Evolutionary conservation across 2,888 invertebrate genomes (phyloP), one percentile per base, ranked within the genome.

Genomic region (Nomada lathburiana): DNA sequence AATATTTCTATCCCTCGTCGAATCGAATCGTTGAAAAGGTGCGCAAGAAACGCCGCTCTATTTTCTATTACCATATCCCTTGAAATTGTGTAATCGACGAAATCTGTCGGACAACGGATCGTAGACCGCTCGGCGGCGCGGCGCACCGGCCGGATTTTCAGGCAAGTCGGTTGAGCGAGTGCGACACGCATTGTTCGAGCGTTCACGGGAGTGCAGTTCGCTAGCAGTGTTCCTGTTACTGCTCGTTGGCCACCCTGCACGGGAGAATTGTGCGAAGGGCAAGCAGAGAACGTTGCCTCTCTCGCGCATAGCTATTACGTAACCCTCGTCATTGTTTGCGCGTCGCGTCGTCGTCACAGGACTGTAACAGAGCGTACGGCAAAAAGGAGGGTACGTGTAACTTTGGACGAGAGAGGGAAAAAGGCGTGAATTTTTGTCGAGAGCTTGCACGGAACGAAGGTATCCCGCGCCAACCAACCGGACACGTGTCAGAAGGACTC

Each of bases 161-260:
- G 88, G 85, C 89, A 86, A 85, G 83, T 89, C 89, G 83, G 88
- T 89, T 1, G 60, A 71, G 36, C 36, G 36, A 36, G 91, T 90
- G 88, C 90, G 91, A 91, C 90, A 89, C 89, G 89, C 89, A 91
- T 92, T 92, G 90, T 90, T 90, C 84, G 86, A 82, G 83, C 67
- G 86, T 88, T 88, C 89, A 87, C 89, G 89, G 84, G 86, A 86
- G 82, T 78, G 80, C 87, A 72, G 82, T 69, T 76, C 86, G 77
- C 78, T 72, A 47, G 71, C 83, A 59, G 69, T 71, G 80, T 79
- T 80, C 88, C 83, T 86, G 86, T 85, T 87, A 77, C 86, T 84
- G 85, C 82, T 86, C 87, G 79, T 77, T 85, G 83, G 79, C 78
- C 86, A 84, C 86, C 86, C 86, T 74, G 85, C 72, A 65, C 80